These are phyloP conservation scores for Itoplectis maculator DNA, from an alignment of 2,888 invertebrate species.

Conservation along the genomic window DNA sequence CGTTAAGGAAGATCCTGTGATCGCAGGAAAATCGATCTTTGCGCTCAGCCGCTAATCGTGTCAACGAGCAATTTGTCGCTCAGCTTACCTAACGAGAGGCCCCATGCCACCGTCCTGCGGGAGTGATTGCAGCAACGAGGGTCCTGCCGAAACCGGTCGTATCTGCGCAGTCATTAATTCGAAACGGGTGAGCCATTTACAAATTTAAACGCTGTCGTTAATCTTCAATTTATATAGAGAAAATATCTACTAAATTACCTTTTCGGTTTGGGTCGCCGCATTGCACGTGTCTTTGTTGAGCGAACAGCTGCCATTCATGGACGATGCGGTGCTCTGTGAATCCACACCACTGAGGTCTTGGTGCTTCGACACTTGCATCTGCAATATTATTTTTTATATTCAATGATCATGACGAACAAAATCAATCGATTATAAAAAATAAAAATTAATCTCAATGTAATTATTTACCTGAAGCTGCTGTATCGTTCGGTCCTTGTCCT, in stretches of 20 bases:
- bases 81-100: slow-evolving; percentile 86
- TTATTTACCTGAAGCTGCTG: slow-evolving; percentile 88
- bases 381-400: slow-evolving; percentile 37
- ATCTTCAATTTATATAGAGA: neutral
- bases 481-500: slow-evolving; percentile 94
- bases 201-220: neutral
- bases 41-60: neutral
- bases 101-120: slow-evolving; percentile 85
- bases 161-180: slow-evolving; percentile 81
- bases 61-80: slow-evolving; percentile 6
- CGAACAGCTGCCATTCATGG: slow-evolving; percentile 82
- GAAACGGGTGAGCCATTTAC: slow-evolving; percentile 4
- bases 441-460: too few species aligned
- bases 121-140: slow-evolving; percentile 86
- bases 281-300: slow-evolving; percentile 88
- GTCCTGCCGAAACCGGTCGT: slow-evolving; percentile 87
- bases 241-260: slow-evolving; percentile 87
- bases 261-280: slow-evolving; percentile 94
- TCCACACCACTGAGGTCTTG: slow-evolving; percentile 78
- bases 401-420: neutral
- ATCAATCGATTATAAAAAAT: neutral
- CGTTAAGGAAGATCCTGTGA: neutral
- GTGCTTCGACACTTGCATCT: slow-evolving; percentile 81
- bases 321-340: slow-evolving; percentile 76
- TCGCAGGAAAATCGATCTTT: slow-evolving; percentile 13